Conservation (phyloP, 2,113 vertebrate genomes). For the Hassar affinis region DNA sequence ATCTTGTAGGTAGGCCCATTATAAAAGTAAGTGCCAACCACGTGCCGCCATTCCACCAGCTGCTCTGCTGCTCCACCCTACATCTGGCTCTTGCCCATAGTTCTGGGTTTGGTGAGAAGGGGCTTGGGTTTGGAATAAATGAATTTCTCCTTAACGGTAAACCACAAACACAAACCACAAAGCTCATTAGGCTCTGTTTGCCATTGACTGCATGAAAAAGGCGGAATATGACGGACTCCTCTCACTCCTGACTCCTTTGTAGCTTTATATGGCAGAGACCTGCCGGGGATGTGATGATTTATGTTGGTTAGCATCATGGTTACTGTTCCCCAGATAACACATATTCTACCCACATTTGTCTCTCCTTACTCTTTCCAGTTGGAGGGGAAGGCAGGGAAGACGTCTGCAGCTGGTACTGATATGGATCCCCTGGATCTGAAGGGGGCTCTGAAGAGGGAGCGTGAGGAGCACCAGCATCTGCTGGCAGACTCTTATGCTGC, state of each 20-base stretch:
- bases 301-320: background rate
- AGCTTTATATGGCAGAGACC: background rate
- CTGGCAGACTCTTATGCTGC: constrained; percentile 93
- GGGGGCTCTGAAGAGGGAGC: constrained; percentile 83
- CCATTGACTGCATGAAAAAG: constrained; percentile 38
- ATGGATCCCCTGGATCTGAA: constrained; percentile 83
- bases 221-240: background rate
- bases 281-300: too few relatives aligned
- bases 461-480: constrained; percentile 93
- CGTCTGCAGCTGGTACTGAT: constrained; percentile 61
- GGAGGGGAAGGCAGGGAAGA: constrained; percentile 85
- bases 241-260: constrained; percentile 32
- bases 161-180: background rate
- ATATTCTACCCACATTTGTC: background rate
- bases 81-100: background rate
- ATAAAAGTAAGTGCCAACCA: constrained; percentile 25
- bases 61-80: constrained; percentile 44
- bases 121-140: background rate
- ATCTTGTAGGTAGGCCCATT: background rate
- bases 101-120: background rate
- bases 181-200: constrained; percentile 41
- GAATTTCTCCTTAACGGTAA: background rate
- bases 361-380: constrained; percentile 68
- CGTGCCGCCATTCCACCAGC: constrained; percentile 44
- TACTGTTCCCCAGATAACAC: background rate